Conservation (phyloP, 2,113 vertebrate species). For the Willisornis vidua region DNA sequence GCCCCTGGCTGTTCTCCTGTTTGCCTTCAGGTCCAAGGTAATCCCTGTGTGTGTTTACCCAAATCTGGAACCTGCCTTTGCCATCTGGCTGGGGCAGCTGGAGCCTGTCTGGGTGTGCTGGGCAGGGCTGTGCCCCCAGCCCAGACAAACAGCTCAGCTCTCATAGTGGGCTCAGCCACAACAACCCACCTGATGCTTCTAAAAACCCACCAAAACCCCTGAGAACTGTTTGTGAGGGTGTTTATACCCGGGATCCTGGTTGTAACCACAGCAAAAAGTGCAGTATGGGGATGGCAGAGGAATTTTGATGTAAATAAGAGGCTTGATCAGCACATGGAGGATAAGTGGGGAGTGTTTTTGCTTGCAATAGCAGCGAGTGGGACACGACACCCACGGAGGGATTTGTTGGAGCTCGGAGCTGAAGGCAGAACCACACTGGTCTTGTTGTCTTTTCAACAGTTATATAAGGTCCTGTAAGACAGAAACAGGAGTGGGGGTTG, state of each 20-base stretch:
- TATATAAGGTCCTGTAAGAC: neutral
- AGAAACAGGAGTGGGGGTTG: neutral
- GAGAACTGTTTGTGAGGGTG: neutral
- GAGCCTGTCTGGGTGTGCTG: neutral
- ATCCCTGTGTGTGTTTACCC: neutral
- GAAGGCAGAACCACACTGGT: neutral
- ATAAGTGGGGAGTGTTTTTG: neutral
- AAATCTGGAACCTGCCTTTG: neutral
- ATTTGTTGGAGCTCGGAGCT: neutral
- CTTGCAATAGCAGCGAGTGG: neutral
- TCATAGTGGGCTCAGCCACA: neutral
- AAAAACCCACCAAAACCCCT: neutral
- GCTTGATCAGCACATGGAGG: neutral
- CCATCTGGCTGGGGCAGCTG: slow-evolving; percentile 45
- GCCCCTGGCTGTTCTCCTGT: accelerated
- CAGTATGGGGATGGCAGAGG: neutral
- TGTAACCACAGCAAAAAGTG: neutral
- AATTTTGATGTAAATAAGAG: neutral
- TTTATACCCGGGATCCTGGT: neutral
- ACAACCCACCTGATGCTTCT: neutral
- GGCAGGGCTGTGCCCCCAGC: neutral
- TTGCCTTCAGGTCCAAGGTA: neutral
- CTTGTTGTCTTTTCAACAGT: neutral
- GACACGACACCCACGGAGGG: neutral
- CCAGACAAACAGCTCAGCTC: neutral